These are phyloP conservation scores for Andrena chrysosceles DNA, from an alignment of 2,888 invertebrate genomes.

Conservation along the genomic window DNA sequence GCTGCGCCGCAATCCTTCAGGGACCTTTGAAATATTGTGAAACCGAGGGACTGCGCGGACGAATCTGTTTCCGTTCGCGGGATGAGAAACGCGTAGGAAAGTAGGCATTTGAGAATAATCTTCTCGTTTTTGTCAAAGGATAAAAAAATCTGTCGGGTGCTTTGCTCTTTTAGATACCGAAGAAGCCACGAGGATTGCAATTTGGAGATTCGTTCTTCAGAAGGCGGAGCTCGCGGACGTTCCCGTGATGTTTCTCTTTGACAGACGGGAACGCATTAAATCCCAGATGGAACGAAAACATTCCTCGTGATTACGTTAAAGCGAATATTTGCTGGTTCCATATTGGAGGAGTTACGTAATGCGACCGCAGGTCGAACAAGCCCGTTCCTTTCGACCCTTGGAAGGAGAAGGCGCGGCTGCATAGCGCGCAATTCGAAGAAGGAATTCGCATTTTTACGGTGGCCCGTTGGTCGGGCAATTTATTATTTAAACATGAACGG, in stretches of 20 bases:
- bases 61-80: neutral
- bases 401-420: constrained; percentile 18
- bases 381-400: constrained; percentile 20
- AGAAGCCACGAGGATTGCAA: neutral
- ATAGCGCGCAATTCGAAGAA: constrained; percentile 6
- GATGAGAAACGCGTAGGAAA: neutral
- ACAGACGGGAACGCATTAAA: constrained; percentile 25
- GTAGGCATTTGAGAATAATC: neutral
- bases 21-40: neutral
- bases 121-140: neutral
- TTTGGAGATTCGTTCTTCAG: constrained; percentile 1
- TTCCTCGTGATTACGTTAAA: constrained; percentile 55
- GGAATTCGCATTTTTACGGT: constrained; percentile 33
- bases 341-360: constrained; percentile 38
- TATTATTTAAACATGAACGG: constrained; percentile 22
- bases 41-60: neutral
- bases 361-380: constrained; percentile 21
- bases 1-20: constrained; percentile 7
- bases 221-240: constrained; percentile 13
- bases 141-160: neutral
- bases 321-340: constrained; percentile 49
- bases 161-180: neutral
- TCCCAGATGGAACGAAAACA: constrained; percentile 49
- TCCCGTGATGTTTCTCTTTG: constrained; percentile 31
- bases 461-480: neutral